Evolutionary conservation across 2,113 vertebrate genomes (phyloP).

Genomic region (Galbula dea): DNA sequence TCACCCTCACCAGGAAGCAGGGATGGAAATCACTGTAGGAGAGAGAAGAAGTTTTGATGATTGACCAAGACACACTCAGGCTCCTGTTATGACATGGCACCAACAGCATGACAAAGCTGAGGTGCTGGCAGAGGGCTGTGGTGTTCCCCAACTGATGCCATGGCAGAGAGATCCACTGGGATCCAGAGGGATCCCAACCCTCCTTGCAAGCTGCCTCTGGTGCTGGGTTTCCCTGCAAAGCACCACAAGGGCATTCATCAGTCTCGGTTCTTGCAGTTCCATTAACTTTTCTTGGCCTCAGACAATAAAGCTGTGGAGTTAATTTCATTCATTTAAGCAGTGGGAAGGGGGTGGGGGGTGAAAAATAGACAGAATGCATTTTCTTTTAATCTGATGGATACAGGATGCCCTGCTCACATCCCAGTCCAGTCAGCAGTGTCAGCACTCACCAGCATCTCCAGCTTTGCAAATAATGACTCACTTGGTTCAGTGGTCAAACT

Average conservation of each 20-base stretch:
- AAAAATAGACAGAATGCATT: not conserved
- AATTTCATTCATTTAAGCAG: conserved; percentile 36
- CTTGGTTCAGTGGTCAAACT: conserved; percentile 20
- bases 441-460: not conserved
- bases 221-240: not conserved
- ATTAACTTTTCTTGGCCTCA: conserved; percentile 49
- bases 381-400: conserved; percentile 2
- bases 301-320: conserved; percentile 20
- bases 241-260: not conserved
- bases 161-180: too few relatives aligned
- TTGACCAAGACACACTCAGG: not conserved
- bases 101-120: fast-evolving
- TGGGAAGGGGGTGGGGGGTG: not conserved
- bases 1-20: not conserved
- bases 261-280: not conserved
- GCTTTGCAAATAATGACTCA: conserved; percentile 8
- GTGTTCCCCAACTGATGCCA: not conserved
- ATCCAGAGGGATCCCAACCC: not conserved
- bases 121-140: not conserved
- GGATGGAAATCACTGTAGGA: too few relatives aligned
- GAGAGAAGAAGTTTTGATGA: not conserved
- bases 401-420: not conserved
- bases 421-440: conserved; percentile 2
- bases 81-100: fast-evolving
- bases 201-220: not conserved